These are phyloP conservation scores for Sycophila texana DNA, from an alignment of 2,888 invertebrate genomes.

Conservation along the genomic window DNA sequence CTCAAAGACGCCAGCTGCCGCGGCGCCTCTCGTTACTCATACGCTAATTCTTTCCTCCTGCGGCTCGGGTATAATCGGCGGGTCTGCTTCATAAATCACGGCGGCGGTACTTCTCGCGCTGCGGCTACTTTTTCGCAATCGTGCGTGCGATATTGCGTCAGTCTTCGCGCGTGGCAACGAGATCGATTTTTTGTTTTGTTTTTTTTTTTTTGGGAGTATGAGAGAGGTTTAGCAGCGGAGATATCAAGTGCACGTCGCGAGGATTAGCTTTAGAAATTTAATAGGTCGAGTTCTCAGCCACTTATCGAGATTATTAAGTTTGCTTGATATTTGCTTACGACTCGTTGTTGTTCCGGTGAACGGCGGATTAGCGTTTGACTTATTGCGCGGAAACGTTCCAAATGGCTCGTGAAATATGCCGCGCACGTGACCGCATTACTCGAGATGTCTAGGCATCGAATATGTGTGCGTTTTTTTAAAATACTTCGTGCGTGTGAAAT, in stretches of 20 bases:
- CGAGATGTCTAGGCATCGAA: too few species aligned
- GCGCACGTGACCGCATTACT: slow-evolving; percentile 7
- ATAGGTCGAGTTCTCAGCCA: background rate
- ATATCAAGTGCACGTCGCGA: slow-evolving; percentile 8
- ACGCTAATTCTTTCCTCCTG: background rate
- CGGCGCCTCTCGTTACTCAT: background rate
- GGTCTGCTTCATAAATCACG: too few species aligned
- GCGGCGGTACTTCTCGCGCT: too few species aligned
- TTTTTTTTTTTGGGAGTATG: background rate
- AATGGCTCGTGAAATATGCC: background rate
- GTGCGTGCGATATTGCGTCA: background rate
- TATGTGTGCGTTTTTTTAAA: too few species aligned
- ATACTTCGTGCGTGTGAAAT: too few species aligned
- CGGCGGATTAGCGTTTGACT: slow-evolving; percentile 4
- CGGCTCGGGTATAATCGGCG: background rate
- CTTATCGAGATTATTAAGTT: slow-evolving; percentile 1
- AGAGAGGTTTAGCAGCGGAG: slow-evolving; percentile 15
- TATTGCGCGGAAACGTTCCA: slow-evolving; percentile 6
- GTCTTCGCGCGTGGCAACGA: background rate
- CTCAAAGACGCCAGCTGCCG: background rate
- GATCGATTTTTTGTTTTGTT: background rate
- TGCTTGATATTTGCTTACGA: slow-evolving; percentile 21
- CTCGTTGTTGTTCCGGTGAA: background rate
- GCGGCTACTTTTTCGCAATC: background rate
- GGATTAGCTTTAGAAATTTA: slow-evolving; percentile 42